phyloP scores from a whole-genome alignment of 2,113 vertebrate species.

The Oreotrochilus melanogaster region DNA sequence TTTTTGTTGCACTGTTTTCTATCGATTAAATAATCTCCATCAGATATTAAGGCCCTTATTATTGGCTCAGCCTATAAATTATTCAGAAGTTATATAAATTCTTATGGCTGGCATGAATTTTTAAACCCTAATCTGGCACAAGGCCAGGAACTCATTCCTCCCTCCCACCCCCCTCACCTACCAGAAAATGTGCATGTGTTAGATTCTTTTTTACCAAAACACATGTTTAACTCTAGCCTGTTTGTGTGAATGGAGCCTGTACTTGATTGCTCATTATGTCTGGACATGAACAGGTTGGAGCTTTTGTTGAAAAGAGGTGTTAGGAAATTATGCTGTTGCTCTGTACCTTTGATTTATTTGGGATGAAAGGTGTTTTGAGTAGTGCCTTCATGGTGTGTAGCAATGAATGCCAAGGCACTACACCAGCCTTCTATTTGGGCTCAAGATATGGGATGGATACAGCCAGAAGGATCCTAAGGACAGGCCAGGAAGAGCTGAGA shows the following conservation, averaged over 20 bases:
- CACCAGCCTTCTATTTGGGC: not conserved
- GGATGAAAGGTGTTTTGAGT: slow-evolving; percentile 11
- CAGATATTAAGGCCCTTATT: slow-evolving; percentile 72
- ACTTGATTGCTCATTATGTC: not conserved
- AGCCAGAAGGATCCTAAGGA: not conserved
- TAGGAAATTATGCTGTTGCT: not conserved
- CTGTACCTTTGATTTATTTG: not conserved
- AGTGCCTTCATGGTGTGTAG: not conserved
- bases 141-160: slow-evolving; percentile 9
- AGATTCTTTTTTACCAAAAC: not conserved
- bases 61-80: slow-evolving; percentile 70
- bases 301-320: not conserved
- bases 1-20: slow-evolving; percentile 41
- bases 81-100: slow-evolving; percentile 75
- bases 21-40: slow-evolving; percentile 74
- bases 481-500: not conserved
- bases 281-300: not conserved
- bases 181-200: not conserved
- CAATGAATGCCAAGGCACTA: not conserved
- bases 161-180: not conserved
- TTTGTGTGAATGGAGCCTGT: not conserved
- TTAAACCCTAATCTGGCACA: slow-evolving; percentile 71
- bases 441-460: not conserved
- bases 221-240: not conserved
- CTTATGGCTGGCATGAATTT: slow-evolving; percentile 70